Percentiles rank a stretch among this genome's conserved stretches.
These are phyloP conservation scores for Piliocolobus tephrosceles DNA, from an alignment of 2,113 vertebrate genomes.

Conservation along the genomic window DNA sequence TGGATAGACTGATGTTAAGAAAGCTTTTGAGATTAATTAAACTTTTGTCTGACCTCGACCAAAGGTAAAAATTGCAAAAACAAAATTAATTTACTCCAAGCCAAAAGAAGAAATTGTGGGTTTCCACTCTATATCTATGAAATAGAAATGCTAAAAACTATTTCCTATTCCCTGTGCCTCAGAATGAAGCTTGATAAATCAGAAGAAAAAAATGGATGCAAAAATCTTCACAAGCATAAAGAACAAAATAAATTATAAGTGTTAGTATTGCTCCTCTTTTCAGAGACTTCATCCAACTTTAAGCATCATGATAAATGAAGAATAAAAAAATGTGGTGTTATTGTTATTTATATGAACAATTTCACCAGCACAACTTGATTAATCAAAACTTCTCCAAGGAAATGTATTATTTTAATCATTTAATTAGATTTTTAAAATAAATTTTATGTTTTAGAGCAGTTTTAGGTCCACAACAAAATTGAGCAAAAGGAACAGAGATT, in stretches of 20 bases:
- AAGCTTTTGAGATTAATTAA: slow-evolving; percentile 12
- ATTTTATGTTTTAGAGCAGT: background rate
- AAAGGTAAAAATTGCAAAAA: background rate
- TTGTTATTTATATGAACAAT: background rate
- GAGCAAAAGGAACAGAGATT: background rate
- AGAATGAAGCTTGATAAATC: background rate
- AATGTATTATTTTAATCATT: background rate
- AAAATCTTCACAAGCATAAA: background rate
- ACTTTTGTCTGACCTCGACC: background rate
- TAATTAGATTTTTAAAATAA: background rate
- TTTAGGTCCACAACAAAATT: background rate
- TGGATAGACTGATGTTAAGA: background rate
- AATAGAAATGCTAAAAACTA: background rate
- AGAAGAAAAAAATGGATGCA: background rate
- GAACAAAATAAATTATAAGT: background rate
- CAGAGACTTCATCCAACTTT: background rate
- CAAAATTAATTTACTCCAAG: slow-evolving; percentile 4
- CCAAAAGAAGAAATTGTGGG: background rate
- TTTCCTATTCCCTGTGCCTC: background rate
- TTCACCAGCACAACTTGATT: background rate
- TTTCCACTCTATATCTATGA: background rate
- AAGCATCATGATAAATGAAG: background rate
- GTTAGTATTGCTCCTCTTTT: background rate
- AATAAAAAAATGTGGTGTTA: background rate
- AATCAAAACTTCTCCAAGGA: background rate